These are phyloP conservation scores for Xestia sexstrigata DNA, from an alignment of 2,888 invertebrate species.

Conservation along the genomic window DNA sequence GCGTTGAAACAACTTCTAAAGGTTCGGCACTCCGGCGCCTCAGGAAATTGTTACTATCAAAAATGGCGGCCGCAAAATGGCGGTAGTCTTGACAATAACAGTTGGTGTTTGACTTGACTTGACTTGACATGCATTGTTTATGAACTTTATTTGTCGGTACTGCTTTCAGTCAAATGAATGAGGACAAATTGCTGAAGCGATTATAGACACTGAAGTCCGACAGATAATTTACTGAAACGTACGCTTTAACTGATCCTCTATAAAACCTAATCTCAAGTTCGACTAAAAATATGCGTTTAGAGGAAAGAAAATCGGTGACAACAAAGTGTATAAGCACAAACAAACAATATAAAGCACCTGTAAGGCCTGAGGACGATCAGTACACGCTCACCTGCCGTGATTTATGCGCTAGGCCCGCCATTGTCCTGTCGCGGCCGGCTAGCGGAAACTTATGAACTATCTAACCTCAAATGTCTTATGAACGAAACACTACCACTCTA, in stretches of 20 bases:
- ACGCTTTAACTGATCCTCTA: background rate
- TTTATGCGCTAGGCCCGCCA: conserved; percentile 82
- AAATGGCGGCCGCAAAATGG: background rate
- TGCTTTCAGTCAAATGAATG: background rate
- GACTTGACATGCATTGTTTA: background rate
- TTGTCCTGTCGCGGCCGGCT: conserved; percentile 84
- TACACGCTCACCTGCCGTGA: conserved; percentile 86
- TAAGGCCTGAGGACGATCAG: conserved; percentile 73
- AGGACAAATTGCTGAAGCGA: background rate
- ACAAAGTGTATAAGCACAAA: conserved; percentile 54
- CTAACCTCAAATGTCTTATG: conserved; percentile 79
- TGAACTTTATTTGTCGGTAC: background rate
- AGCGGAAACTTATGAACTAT: conserved; percentile 82
- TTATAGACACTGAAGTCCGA: background rate
- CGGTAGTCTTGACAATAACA: background rate
- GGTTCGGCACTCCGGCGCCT: background rate
- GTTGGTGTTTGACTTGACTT: background rate
- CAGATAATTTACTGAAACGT: background rate
- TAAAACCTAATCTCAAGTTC: background rate
- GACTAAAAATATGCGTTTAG: background rate
- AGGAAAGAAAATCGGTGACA: conserved; percentile 34
- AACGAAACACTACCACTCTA: conserved; percentile 66
- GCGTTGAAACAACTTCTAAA: conserved; percentile 8
- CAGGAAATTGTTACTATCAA: background rate
- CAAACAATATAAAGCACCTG: conserved; percentile 78